These are phyloP conservation scores for Rhagoletis pomonella DNA, from an alignment of 1,140 invertebrate genomes.

Conservation along the genomic window DNA sequence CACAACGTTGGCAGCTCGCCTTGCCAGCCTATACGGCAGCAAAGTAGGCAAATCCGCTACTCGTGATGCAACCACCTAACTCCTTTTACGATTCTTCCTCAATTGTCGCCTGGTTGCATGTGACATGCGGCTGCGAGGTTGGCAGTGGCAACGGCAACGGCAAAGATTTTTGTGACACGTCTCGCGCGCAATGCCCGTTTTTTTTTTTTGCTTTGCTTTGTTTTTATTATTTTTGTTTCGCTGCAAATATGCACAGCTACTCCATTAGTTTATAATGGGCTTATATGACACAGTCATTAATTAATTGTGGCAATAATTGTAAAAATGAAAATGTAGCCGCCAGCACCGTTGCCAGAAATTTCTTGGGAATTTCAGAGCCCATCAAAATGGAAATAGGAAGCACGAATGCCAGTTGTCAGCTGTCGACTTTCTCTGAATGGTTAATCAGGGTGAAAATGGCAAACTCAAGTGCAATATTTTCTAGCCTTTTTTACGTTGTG, in stretches of 20 bases:
- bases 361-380: not conserved
- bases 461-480: not conserved
- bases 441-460: slow-evolving; percentile 1
- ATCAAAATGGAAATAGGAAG: not conserved
- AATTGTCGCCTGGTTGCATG: not conserved
- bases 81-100: slow-evolving; percentile 19
- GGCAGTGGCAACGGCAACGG: not conserved
- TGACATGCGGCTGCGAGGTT: not conserved
- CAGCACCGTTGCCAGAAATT: not conserved
- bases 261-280: not conserved
- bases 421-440: not conserved
- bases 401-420: not conserved
- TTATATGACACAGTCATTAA: slow-evolving; percentile 26
- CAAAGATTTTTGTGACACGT: slow-evolving; percentile 27
- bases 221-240: not conserved
- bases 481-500: too few relatives aligned
- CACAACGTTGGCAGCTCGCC: not conserved
- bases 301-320: slow-evolving; percentile 32
- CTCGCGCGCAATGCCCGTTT: not conserved
- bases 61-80: slow-evolving; percentile 18
- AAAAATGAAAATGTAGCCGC: not conserved
- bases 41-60: slow-evolving; percentile 21
- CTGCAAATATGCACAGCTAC: not conserved
- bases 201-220: too few relatives aligned
- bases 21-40: not conserved